These are phyloP conservation scores for Tyto alba DNA, from an alignment of 2,113 vertebrate genomes.

Conservation along the genomic window DNA sequence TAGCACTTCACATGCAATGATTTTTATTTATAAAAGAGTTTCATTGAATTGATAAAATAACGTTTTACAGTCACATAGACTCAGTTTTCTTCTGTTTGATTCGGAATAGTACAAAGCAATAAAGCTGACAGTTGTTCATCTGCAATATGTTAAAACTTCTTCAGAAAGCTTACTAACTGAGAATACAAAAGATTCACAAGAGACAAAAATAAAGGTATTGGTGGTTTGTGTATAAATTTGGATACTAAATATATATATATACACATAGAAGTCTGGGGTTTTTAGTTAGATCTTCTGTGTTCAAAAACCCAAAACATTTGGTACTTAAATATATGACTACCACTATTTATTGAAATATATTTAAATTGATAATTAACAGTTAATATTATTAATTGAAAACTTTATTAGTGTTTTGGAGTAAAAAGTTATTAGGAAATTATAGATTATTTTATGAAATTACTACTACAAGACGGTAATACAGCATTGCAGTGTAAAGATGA, in stretches of 20 bases:
- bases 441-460: background rate
- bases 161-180: background rate
- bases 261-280: background rate
- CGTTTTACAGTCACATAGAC: background rate
- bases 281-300: background rate
- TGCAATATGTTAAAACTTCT: background rate
- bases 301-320: background rate
- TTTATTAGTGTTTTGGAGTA: background rate
- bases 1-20: background rate
- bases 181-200: background rate
- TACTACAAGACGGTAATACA: background rate
- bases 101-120: background rate
- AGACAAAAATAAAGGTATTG: background rate
- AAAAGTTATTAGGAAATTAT: background rate
- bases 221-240: background rate
- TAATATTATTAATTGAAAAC: background rate
- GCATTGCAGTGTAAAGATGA: background rate
- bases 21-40: background rate
- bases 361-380: background rate
- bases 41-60: conserved; percentile 11
- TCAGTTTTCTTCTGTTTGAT: background rate
- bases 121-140: background rate
- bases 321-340: background rate
- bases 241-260: background rate
- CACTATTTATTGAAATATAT: background rate